Evolutionary conservation across 2,888 invertebrate genomes (phyloP).

Genomic region (Hermaeophaga mercurialis): DNA sequence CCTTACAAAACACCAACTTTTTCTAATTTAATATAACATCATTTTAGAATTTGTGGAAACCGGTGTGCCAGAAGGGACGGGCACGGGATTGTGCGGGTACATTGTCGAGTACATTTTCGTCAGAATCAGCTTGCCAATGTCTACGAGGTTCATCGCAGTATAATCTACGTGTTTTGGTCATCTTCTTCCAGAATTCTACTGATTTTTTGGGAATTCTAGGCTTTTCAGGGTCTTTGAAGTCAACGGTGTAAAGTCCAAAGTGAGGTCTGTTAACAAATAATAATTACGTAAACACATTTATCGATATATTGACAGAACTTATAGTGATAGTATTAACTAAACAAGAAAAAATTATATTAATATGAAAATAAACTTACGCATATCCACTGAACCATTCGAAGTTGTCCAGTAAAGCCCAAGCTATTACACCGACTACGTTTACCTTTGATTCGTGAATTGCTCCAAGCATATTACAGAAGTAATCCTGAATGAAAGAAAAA

Average conservation of each 20-base stretch:
- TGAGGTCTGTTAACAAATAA: constrained; percentile 1
- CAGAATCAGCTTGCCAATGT: no score
- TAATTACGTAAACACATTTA: no score
- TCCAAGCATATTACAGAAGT: constrained; percentile 56
- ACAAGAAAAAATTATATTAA: background rate
- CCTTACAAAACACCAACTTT: no score
- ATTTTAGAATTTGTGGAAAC: no score
- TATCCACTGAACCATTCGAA: constrained; percentile 58
- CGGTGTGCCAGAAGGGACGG: no score
- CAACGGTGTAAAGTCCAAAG: constrained; percentile 8
- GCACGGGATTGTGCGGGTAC: no score
- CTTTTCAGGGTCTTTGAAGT: background rate
- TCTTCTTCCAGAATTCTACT: background rate
- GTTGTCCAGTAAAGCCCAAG: constrained; percentile 48
- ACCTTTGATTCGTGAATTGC: constrained; percentile 51
- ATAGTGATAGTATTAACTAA: background rate
- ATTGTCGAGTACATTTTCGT: no score
- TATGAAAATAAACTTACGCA: constrained; percentile 32
- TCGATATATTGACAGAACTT: no score
- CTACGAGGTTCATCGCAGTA: no score
- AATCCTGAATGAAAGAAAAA: constrained; percentile 42
- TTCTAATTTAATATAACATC: no score
- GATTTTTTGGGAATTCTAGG: background rate
- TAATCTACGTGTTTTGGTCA: background rate
- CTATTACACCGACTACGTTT: constrained; percentile 54